Evolutionary conservation across 2,888 invertebrate species (phyloP).

Genomic region (Drosophila setosimentum): DNA sequence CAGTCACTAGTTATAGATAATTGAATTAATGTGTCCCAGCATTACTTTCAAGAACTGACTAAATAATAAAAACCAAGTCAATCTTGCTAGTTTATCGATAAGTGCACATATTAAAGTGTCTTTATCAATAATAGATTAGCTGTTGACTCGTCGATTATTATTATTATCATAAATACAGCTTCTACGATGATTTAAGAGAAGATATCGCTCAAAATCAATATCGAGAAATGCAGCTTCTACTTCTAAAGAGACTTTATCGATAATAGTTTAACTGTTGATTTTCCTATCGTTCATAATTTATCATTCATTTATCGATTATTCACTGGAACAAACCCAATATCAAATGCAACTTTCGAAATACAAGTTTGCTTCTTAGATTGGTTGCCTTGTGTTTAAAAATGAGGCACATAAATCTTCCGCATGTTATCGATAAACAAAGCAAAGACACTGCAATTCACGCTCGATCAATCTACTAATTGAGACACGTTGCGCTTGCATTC

Average conservation of each 20-base stretch:
- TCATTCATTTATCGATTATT: not conserved
- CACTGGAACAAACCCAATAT: not conserved
- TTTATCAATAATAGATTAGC: no score
- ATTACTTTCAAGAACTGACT: not conserved
- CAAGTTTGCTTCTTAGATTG: not conserved
- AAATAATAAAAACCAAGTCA: not conserved
- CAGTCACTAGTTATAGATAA: slow-evolving; percentile 6
- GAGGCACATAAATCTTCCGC: not conserved
- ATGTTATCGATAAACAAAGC: slow-evolving; percentile 6
- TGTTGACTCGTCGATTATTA: no score
- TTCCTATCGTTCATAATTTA: not conserved
- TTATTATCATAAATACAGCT: no score
- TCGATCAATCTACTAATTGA: slow-evolving; percentile 53
- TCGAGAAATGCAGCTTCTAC: not conserved
- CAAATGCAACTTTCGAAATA: not conserved
- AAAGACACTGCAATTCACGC: slow-evolving; percentile 22
- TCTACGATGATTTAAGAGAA: not conserved
- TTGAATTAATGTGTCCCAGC: not conserved
- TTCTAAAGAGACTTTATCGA: not conserved
- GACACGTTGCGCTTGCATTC: slow-evolving; percentile 32
- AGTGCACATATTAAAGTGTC: not conserved
- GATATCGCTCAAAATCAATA: not conserved
- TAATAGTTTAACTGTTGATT: not conserved
- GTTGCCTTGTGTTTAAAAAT: not conserved
- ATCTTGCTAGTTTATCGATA: not conserved